phyloP scores from a whole-genome alignment of 2,797 vertebrate species.

The Sebastes nivosus region DNA sequence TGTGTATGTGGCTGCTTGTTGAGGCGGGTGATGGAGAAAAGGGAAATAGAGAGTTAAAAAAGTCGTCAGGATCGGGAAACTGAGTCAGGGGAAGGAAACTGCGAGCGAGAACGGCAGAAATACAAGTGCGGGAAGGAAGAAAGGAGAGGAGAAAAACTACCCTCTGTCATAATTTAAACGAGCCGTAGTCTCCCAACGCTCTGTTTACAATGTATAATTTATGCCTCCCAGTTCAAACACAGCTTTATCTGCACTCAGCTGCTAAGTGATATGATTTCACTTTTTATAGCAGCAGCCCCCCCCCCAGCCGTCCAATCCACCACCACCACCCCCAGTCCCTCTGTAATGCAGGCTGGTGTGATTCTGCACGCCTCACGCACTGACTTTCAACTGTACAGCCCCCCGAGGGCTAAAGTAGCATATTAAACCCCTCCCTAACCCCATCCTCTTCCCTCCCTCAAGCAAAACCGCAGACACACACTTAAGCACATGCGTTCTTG shows the following conservation, averaged over 20 bases:
- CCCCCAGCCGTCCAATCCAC: constrained; percentile 27
- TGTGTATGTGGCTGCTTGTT: constrained; percentile 1
- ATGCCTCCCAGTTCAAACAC: constrained; percentile 90
- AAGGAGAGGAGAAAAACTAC: constrained; percentile 77
- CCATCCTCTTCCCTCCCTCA: constrained; percentile 55
- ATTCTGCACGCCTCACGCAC: constrained; percentile 74
- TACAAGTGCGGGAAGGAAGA: constrained; percentile 75
- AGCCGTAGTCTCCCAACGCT: constrained; percentile 85
- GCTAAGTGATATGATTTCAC: constrained; percentile 93
- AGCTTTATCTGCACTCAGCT: constrained; percentile 90
- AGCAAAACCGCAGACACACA: constrained; percentile 57
- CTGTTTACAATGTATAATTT: constrained; percentile 96
- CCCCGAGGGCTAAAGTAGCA: constrained; percentile 69
- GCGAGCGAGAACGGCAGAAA: constrained; percentile 35
- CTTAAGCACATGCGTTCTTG: constrained; percentile 24
- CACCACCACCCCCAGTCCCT: constrained; percentile 42
- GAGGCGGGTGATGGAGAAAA: constrained; percentile 16
- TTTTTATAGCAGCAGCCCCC: constrained; percentile 76
- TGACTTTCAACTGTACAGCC: constrained; percentile 77
- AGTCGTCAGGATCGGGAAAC: constrained; percentile 6
- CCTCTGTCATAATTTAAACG: constrained; percentile 90
- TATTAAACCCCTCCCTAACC: constrained; percentile 74
- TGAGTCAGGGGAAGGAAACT: constrained; percentile 7
- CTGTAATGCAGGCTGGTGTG: constrained; percentile 70
- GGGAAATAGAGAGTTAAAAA: constrained; percentile 15